Evolutionary conservation across 2,113 vertebrate genomes (phyloP).

Genomic region (Myodes glareolus): DNA sequence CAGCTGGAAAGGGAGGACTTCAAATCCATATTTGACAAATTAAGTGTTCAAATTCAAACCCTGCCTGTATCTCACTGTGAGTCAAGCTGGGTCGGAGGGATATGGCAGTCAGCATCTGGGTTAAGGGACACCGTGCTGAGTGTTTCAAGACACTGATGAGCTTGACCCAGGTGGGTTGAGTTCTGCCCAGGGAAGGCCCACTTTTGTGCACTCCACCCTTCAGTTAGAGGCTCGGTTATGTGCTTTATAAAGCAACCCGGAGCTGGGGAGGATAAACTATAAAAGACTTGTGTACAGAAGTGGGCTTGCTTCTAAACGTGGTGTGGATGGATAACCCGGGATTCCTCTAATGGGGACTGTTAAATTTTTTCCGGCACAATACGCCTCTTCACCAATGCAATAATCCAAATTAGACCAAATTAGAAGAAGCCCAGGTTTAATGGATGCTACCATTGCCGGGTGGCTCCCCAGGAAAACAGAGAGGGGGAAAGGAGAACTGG

Average conservation of each 20-base stretch:
- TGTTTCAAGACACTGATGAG: accelerated
- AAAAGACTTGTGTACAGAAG: neutral
- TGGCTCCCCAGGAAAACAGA: no score
- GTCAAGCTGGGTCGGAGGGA: neutral
- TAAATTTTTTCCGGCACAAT: no score
- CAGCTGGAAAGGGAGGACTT: neutral
- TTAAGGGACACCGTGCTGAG: accelerated
- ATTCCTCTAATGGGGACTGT: neutral
- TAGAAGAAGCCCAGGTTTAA: no score
- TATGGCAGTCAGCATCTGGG: no score
- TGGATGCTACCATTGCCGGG: no score
- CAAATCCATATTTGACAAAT: neutral
- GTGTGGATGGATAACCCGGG: neutral
- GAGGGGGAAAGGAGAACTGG: no score
- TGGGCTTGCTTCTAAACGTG: neutral
- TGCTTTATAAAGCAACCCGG: neutral
- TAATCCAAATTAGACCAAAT: no score
- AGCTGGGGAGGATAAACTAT: neutral
- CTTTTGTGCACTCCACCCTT: neutral
- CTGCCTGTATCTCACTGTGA: neutral
- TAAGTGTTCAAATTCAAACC: neutral
- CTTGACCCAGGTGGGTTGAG: neutral
- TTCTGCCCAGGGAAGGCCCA: neutral
- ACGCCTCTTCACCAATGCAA: no score
- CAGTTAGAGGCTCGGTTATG: neutral